Evolutionary conservation across 1,140 invertebrate species (phyloP).

Genomic region (Drosophila pallidifrons): DNA sequence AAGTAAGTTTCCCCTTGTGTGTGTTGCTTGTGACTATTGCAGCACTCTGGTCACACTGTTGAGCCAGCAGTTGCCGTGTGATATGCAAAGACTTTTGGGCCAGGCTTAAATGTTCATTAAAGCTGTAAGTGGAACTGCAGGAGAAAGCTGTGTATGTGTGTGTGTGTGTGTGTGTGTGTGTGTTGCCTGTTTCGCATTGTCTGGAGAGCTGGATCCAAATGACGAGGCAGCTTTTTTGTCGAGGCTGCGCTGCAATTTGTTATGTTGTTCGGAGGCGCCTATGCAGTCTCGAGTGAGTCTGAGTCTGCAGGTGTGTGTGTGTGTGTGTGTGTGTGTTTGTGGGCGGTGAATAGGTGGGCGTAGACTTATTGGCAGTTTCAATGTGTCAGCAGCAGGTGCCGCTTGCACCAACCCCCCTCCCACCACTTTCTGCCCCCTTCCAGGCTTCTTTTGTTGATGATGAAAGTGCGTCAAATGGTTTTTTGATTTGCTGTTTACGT

Average conservation of each 20-base stretch:
- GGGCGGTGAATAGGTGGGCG: neutral
- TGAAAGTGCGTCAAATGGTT: constrained; percentile 82
- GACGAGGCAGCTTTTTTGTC: constrained; percentile 50
- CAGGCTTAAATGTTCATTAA: constrained; percentile 70
- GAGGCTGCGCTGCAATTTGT: constrained; percentile 43
- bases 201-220: constrained; percentile 21
- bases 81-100: constrained; percentile 46
- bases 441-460: constrained; percentile 56
- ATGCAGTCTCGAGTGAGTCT: constrained; percentile 6
- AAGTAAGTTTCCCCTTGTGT: too few species aligned
- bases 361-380: constrained; percentile 78
- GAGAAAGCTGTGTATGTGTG: too few species aligned
- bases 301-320: neutral
- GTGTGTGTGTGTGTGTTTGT: too few species aligned
- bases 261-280: constrained; percentile 18
- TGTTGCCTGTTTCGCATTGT: neutral
- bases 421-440: too few species aligned
- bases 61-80: neutral
- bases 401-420: constrained; percentile 23
- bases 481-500: constrained; percentile 81
- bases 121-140: constrained; percentile 18
- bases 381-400: constrained; percentile 80
- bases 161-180: too few species aligned
- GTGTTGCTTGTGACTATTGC: neutral
- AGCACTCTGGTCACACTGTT: constrained; percentile 21